These are phyloP conservation scores for Rhagonycha fulva DNA, from an alignment of 2,888 invertebrate species.

Conservation along the genomic window DNA sequence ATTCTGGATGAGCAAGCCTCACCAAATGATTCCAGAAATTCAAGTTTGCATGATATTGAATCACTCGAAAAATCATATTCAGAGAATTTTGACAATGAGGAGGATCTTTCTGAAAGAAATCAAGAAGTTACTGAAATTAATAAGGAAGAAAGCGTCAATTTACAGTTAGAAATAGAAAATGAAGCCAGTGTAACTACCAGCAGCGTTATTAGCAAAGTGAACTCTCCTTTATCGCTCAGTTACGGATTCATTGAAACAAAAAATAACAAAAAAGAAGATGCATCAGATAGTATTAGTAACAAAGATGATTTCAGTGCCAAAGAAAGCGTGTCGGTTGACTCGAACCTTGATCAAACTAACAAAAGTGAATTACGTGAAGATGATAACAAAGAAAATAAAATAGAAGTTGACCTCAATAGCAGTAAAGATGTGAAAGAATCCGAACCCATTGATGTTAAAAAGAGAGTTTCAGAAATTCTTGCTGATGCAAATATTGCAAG, in stretches of 20 bases:
- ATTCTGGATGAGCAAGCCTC: background rate
- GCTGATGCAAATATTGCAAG: slow-evolving; percentile 42
- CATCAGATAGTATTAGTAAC: background rate
- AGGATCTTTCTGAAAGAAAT: background rate
- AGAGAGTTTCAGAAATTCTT: slow-evolving; percentile 51
- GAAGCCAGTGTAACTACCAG: background rate
- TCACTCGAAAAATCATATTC: background rate
- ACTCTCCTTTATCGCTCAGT: slow-evolving; percentile 16
- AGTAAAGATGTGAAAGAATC: background rate
- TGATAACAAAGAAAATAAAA: background rate
- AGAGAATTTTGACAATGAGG: background rate
- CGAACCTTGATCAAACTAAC: background rate
- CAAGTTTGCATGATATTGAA: background rate
- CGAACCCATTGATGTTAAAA: slow-evolving; percentile 43
- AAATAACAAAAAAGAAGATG: background rate
- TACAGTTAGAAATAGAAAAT: slow-evolving; percentile 1
- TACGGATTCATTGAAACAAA: slow-evolving; percentile 27
- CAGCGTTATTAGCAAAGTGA: background rate
- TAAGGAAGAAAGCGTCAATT: background rate
- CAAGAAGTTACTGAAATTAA: background rate
- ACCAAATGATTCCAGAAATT: background rate
- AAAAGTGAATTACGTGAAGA: background rate
- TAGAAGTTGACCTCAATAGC: background rate
- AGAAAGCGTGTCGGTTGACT: background rate
- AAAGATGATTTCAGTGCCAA: background rate